Evolutionary conservation across 2,797 vertebrate species (phyloP), one percentile per base, ranked within the genome.

Genomic region (Typhlichthys subterraneus): DNA sequence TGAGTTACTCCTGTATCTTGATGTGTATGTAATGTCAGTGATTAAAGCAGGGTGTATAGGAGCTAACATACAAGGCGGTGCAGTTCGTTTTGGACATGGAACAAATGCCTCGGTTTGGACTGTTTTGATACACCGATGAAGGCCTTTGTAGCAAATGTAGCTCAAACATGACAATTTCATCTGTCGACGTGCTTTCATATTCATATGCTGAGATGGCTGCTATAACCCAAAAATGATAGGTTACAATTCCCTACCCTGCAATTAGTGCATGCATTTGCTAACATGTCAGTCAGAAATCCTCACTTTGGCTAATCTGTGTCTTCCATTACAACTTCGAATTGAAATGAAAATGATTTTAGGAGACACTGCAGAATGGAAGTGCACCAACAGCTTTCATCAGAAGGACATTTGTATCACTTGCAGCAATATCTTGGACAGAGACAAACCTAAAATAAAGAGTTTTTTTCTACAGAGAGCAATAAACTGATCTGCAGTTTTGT

Each of bases 41-140:
- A 85, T 84, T 79, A 70, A 75, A 79, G 78, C 42, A 77, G 61
- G 57, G 29, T 69, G 64, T 57, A 65, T 76, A 76, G 23, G 23
- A 23, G 23, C 23, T 29, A 29, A 29, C 23, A 29, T 29, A 29
- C 23, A 42, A 42, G 38, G 9, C 8, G 8, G 38, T 42, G 9
- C 38, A 42, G 7, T 42, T 42, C 1, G 38, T 42, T 42, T 42
- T 42, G 38, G 7, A 42, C 38, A 42, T 42, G 7, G 38, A 42
- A 8, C 5, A 42, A 42, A 42, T 42, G 38, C 38, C 7, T 2
- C 5, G 38, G 38, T 42, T 42, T 12, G 12, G 12, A 48, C 1
- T 12, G 51, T 57, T 66, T 10, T 75, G 75, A 77, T 69, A 69
- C 46, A 23, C 33, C n/a, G 52, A 71, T 74, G 65, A 69, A 64